phyloP scores from a whole-genome alignment of 35 echinoderm and acorn worm species.

The Nesometra sesokonis region DNA sequence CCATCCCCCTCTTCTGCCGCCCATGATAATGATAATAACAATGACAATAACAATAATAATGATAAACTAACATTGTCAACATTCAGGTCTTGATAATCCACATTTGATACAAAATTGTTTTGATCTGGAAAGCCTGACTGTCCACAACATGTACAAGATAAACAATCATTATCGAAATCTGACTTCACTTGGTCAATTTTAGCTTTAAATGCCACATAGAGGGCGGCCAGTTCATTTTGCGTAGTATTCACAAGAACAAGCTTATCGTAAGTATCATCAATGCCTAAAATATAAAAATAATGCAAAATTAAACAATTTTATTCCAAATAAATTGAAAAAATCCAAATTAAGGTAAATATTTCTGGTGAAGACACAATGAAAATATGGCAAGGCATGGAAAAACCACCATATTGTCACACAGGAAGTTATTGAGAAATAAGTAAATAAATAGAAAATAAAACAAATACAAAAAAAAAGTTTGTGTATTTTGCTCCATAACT shows the following conservation, averaged over 20 bases:
- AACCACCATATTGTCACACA: no score
- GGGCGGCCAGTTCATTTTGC: slow-evolving; percentile 28
- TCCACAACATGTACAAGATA: slow-evolving; percentile 11
- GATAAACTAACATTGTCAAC: background rate
- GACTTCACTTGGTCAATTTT: background rate
- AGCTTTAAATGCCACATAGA: slow-evolving; percentile 10
- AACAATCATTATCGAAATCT: slow-evolving; percentile 10
- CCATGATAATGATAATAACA: background rate
- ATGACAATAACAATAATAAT: background rate
- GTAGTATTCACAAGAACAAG: slow-evolving; percentile 32
- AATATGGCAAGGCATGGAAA: no score
- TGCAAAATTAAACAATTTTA: background rate
- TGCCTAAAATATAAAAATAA: slow-evolving; percentile 38
- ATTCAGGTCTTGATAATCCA: background rate
- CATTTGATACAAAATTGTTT: background rate
- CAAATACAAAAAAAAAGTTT: no score
- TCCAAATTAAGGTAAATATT: no score
- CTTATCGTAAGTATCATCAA: slow-evolving; percentile 26
- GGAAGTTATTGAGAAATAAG: no score
- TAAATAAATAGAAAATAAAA: no score
- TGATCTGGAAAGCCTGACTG: slow-evolving; percentile 14
- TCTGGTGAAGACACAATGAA: no score
- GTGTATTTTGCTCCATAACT: no score
- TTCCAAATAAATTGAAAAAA: background rate
- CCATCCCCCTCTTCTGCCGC: no score